phyloP scores from a whole-genome alignment of 2,113 vertebrate genomes.

The Sterna hirundo region DNA sequence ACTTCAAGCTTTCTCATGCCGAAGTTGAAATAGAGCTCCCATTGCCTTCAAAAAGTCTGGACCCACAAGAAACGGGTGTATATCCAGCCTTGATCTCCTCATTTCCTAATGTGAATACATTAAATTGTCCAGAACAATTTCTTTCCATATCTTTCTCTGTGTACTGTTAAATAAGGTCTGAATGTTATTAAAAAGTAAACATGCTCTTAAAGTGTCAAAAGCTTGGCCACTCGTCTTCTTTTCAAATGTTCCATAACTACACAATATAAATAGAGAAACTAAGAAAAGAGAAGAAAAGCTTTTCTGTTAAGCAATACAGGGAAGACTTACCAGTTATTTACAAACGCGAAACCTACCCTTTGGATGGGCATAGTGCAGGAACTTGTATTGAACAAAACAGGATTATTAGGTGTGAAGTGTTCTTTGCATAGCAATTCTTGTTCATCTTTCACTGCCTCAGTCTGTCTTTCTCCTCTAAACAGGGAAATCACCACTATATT shows the following conservation, averaged over 20 bases:
- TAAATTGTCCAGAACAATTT: not conserved
- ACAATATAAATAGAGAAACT: not conserved
- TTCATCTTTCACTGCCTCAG: not conserved
- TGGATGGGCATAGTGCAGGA: not conserved
- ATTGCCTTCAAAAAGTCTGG: not conserved
- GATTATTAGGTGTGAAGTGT: not conserved
- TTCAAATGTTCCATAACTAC: not conserved
- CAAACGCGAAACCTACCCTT: not conserved
- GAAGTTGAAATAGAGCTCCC: not conserved
- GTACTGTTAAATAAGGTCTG: not conserved
- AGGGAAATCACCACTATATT: not conserved
- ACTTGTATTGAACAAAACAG: not conserved
- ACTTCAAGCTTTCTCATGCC: not conserved
- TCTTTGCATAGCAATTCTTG: not conserved
- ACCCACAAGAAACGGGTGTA: not conserved
- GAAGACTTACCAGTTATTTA: not conserved
- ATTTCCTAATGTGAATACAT: not conserved
- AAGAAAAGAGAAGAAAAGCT: not conserved
- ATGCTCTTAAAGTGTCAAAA: not conserved
- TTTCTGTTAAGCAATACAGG: not conserved
- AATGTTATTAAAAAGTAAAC: not conserved
- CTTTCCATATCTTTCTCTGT: not conserved
- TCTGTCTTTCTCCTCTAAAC: not conserved
- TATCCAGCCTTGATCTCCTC: not conserved
- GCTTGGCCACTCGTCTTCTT: not conserved